Evolutionary conservation across 2,113 vertebrate genomes (phyloP), one percentile per base, ranked within the genome.

Genomic region (Sterna hirundo): DNA sequence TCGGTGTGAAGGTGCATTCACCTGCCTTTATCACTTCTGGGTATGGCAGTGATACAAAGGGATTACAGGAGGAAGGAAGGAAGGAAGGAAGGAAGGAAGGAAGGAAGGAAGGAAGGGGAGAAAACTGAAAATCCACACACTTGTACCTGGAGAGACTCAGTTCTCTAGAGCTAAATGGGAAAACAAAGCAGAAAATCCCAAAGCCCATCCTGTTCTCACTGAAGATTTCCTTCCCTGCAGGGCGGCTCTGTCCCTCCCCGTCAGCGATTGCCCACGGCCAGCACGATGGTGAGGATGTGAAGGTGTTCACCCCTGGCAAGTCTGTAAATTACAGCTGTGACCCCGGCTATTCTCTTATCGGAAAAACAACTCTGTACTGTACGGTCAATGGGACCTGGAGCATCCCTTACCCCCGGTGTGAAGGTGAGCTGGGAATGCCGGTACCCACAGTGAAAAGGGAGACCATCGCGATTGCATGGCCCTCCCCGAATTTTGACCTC

Each of bases 361-460:
- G 97, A 62, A 30, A 77, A 32, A 70, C 85, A 60, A 92, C 51
- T 27, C 88, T 98, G 22, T 51, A 12, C 30, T 98, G 98, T 42
- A 95, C 88, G 6, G 80, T 65, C 27, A 96, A 94, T 13, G 98
- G 98, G 62, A 14, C 9, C 15, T 98, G 98, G 98, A 98, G 86
- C 86, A 46, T 83, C 66, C 69, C 55, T 11, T 64, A 90, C 42
- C 98, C 98, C 1, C 82, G 20, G 0, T 98, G 98, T 10, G 55
- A 97, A 97, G 97, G 97, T 98, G 97, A 94, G 94, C 88, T 34
- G 27, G 2, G 5, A 55, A 15, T 6, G 49, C 75, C 64, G 18
- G 1, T 2, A 5, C 71, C 27, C 29, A 1, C 0, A 1, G 17
- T 0, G 26, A 22, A 15, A 4, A 15, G 30, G 55, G 60, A 72